Percentiles rank a stretch among this genome's conserved stretches.
phyloP scores from a whole-genome alignment of 2,113 vertebrate genomes.

The Ceyx cyanopectus region DNA sequence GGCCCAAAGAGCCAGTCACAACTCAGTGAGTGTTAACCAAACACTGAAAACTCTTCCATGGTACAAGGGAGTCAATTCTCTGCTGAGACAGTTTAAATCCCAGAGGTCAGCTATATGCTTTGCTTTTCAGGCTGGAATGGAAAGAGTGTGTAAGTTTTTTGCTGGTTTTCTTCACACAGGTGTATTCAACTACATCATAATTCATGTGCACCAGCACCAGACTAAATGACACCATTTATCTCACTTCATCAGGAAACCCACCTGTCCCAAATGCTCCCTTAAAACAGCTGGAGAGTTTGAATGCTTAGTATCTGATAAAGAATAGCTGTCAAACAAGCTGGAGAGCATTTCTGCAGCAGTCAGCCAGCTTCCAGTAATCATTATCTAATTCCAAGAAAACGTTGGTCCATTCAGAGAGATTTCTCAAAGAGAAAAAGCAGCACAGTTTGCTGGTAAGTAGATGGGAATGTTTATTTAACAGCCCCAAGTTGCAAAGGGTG shows the following conservation, averaged over 20 bases:
- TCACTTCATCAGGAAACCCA: slow-evolving; percentile 26
- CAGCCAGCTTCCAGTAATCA: background rate
- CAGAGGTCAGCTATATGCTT: background rate
- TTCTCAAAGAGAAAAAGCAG: background rate
- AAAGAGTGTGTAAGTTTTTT: background rate
- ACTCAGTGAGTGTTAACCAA: background rate
- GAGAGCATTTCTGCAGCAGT: background rate
- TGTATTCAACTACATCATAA: background rate
- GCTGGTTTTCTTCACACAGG: background rate
- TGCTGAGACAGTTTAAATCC: background rate
- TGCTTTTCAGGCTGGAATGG: background rate
- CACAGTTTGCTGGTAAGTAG: background rate
- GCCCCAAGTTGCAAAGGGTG: background rate
- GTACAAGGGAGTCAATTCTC: background rate
- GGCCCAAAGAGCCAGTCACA: background rate
- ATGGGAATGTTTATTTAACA: background rate
- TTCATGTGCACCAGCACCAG: background rate
- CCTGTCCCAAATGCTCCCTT: background rate
- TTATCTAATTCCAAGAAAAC: background rate
- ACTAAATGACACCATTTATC: slow-evolving; percentile 22
- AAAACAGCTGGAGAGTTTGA: background rate
- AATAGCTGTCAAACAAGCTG: background rate
- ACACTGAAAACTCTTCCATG: background rate
- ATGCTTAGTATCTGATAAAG: background rate
- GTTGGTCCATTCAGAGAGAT: background rate